Base-by-base conservation (phyloP, 1,140 invertebrate genomes). In the Drosophila nikananu region DNA sequence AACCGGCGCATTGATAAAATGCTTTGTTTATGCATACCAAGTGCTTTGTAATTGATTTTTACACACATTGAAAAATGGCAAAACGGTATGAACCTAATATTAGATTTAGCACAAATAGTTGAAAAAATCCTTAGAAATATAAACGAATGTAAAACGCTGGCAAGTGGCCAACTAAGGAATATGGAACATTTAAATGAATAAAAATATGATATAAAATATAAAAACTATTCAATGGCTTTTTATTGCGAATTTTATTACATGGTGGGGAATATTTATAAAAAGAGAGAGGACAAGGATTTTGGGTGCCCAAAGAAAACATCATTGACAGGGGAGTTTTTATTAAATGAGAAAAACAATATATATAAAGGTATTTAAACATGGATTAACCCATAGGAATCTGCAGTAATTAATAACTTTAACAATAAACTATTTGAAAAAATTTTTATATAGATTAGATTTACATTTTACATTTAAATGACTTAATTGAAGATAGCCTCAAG, bases 21-120 rank as follows among this genome's bases (percentile, higher is more conserved):
- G 71, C 59, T 80, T 51, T 59, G 65, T 71, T 83, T 77, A 51
- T 72, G 46, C 60, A 77, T 64, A 62, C 60, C 52, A 30, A 72
- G 52, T 66, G 83, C 83, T 86, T 87, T 77, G 48, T 86, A 86
- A 89, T 86, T 83, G 83, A 87, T 81, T 86, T 81, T 80, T 63
- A 44, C 73, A 61, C 59, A 81, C 62, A 86, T 67, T 77, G 59
- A 72, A 66, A 66, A 60, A 67, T 77, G 63, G 80, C 66, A 79
- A 78, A 82, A 75, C 55, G 46, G 41, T 48, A 48, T 61, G 44
- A 73, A 42, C 27, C 49, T 27, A 30, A 64, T 60, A 37, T 58
- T 75, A 75, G 72, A 54, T 64, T 48, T 75, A 75, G 72, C 25
- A 30, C 39, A 58, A 61, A 63, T 39, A 59, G 39, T 74, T 63